Evolutionary conservation across 2,113 vertebrate species (phyloP), one percentile per base, ranked within the genome.

Genomic region (Psilopsiagon aurifrons): DNA sequence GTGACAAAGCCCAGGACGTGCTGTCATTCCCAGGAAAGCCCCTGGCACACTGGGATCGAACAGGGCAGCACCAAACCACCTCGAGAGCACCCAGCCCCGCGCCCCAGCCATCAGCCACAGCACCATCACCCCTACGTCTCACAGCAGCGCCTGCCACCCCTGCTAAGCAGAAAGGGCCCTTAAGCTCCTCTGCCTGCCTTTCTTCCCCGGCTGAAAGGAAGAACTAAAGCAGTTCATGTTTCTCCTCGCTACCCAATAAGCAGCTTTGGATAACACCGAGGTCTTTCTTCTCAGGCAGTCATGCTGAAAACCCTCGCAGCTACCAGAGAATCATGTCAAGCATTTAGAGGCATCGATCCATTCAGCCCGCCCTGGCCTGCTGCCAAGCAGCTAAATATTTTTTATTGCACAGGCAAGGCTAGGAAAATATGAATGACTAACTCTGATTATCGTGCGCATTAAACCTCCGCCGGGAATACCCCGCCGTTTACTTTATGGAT

Each of bases 281-380:
- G 83, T 95, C 98, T 99, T 99, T 99, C 98, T 99, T 98, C 92
- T 90, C 97, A 96, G 97, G 97, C 98, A 98, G 98, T 98, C 98
- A 98, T 97, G 98, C 98, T 98, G 97, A 98, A 98, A 98, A 95
- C 95, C 97, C 96, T 94, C 33, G 29, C 96, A 83, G 97, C 97
- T 97, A 94, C 97, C 96, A 60, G 92, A 95, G 98, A 98, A 96
- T 97, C 97, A 91, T 97, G 97, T 97, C 97, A 95, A 95, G 97
- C 98, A 95, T 98, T 98, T 97, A 96, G 97, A 97, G 97, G 96
- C 97, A 98, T 97, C 95, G 97, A 98, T 98, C 97, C 97, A 94
- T 97, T 92, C 98, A 96, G 96, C 96, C 93, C 77, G 90, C 95
- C 70, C 90, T 96, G 97, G 98, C 97, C 91, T 43, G 41, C 87